phyloP scores from a whole-genome alignment of 2,113 vertebrate species.

The Ploceus nigricollis region DNA sequence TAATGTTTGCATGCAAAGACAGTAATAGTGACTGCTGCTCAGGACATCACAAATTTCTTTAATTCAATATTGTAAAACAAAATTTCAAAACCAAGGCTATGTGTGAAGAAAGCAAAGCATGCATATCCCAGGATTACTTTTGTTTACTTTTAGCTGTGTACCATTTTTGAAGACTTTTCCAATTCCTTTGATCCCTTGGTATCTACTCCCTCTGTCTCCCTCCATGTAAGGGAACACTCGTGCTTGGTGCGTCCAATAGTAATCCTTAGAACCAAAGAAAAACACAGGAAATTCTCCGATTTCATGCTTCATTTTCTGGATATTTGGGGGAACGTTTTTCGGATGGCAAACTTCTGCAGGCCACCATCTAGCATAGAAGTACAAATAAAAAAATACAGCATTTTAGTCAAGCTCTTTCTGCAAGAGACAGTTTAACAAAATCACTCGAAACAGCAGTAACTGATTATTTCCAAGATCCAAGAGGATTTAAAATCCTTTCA shows the following conservation, averaged over 20 bases:
- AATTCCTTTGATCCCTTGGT: slow-evolving; percentile 87
- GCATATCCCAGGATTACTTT: neutral
- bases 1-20: neutral
- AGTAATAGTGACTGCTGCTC: neutral
- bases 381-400: slow-evolving; percentile 61
- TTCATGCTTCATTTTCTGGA: slow-evolving; percentile 97
- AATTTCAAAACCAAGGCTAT: neutral
- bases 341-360: slow-evolving; percentile 97
- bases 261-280: slow-evolving; percentile 99
- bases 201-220: slow-evolving; percentile 91
- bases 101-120: neutral
- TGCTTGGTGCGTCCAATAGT: slow-evolving; percentile 98
- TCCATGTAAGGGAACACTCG: slow-evolving; percentile 98
- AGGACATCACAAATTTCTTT: neutral
- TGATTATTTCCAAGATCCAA: neutral
- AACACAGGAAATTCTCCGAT: slow-evolving; percentile 98
- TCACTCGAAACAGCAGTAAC: neutral
- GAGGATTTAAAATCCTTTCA: neutral
- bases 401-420: slow-evolving; percentile 39
- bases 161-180: slow-evolving; percentile 97
- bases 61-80: neutral
- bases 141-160: slow-evolving; percentile 40
- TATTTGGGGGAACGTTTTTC: slow-evolving; percentile 93
- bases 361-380: slow-evolving; percentile 89
- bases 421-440: neutral